Percentiles rank a stretch among this genome's conserved stretches.
phyloP scores from a whole-genome alignment of 2,888 invertebrate species.

The Macrophya annulata region DNA sequence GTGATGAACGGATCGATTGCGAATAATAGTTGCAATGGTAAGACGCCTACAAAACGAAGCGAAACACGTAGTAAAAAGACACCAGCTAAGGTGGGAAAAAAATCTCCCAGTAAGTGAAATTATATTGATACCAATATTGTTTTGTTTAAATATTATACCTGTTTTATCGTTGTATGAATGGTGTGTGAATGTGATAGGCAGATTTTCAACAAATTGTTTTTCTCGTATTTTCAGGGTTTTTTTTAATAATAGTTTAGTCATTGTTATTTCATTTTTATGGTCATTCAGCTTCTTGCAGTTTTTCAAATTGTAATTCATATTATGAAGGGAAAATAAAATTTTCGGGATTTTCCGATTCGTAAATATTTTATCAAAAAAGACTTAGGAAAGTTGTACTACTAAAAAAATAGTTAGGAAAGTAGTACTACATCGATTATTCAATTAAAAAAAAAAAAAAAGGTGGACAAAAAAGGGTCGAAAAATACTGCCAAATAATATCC shows the following conservation, averaged over 20 bases:
- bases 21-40: constrained; percentile 78
- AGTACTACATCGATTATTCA: too few relatives aligned
- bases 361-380: too few relatives aligned
- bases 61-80: constrained; percentile 82
- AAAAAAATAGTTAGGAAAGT: too few relatives aligned
- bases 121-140: constrained; percentile 53
- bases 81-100: constrained; percentile 85
- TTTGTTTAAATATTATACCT: constrained; percentile 43
- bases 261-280: neutral
- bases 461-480: too few relatives aligned
- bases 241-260: neutral
- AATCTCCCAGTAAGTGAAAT: constrained; percentile 83
- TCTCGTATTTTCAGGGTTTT: neutral
- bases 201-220: neutral
- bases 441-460: too few relatives aligned
- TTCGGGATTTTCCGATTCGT: too few relatives aligned
- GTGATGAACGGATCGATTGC: constrained; percentile 76
- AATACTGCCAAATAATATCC: too few relatives aligned
- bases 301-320: neutral
- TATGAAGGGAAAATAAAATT: too few relatives aligned
- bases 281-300: neutral
- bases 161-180: constrained; percentile 5
- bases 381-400: too few relatives aligned
- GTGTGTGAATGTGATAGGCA: constrained; percentile 36
- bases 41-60: constrained; percentile 82